Percentiles rank a stretch among this genome's conserved stretches.
These are phyloP conservation scores for Corbicula japonica DNA, from an alignment of 2,888 invertebrate genomes.

Conservation along the genomic window DNA sequence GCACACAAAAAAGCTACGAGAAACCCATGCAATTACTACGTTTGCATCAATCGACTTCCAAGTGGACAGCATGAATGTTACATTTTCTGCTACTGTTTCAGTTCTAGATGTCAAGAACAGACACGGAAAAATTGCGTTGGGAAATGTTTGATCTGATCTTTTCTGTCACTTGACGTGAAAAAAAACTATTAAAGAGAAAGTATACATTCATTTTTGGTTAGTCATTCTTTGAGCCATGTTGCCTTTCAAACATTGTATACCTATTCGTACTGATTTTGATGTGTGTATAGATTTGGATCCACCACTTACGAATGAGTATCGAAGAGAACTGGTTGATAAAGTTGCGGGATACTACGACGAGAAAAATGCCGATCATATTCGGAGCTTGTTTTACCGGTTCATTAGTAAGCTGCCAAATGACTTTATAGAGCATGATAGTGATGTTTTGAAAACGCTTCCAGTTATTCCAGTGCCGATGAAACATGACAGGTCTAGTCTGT, in stretches of 20 bases:
- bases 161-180: no score
- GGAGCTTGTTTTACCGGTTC: not conserved
- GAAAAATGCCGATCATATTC: not conserved
- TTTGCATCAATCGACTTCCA: not conserved
- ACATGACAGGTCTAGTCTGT: not conserved
- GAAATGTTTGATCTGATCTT: conserved; percentile 18
- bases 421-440: not conserved
- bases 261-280: no score
- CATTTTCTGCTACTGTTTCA: conserved; percentile 23
- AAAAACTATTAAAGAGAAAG: not conserved
- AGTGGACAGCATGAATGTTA: not conserved
- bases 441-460: not conserved
- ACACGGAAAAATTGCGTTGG: not conserved
- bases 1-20: not conserved
- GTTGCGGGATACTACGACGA: not conserved
- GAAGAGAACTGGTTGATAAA: not conserved
- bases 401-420: not conserved
- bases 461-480: no score
- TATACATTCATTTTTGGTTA: not conserved
- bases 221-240: not conserved
- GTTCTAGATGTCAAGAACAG: conserved; percentile 3
- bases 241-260: not conserved
- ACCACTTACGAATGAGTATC: not conserved
- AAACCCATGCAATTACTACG: conserved; percentile 22
- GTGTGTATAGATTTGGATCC: no score